Conservation (phyloP, 2,113 vertebrate genomes). For the Chlamydotis undulata region DNA sequence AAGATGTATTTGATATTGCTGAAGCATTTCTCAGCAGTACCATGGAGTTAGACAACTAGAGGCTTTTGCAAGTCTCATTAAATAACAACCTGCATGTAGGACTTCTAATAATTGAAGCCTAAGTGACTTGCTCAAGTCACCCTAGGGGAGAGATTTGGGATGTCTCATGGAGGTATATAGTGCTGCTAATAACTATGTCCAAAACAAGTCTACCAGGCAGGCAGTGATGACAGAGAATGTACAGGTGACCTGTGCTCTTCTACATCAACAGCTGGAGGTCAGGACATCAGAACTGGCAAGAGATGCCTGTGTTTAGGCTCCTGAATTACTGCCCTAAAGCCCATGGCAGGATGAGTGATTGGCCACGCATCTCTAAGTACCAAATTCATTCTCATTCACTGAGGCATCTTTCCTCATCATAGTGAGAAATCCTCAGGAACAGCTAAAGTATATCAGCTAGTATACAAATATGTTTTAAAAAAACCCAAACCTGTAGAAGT, state of each 20-base stretch:
- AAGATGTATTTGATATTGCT: not conserved
- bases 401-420: not conserved
- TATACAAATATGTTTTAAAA: not conserved
- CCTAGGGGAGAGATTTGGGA: not conserved
- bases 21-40: not conserved
- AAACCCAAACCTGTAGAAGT: not conserved
- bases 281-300: not conserved
- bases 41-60: not conserved
- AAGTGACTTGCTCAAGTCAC: not conserved
- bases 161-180: not conserved
- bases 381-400: not conserved
- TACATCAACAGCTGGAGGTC: not conserved
- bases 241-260: not conserved
- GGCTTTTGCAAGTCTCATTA: not conserved
- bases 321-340: not conserved
- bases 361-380: not conserved
- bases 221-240: not conserved
- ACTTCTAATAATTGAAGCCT: not conserved
- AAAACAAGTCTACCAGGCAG: not conserved
- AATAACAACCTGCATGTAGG: not conserved
- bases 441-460: not conserved
- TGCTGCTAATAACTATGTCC: not conserved
- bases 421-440: not conserved
- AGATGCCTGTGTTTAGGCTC: not conserved
- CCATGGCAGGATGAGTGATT: not conserved